Evolutionary conservation across 2,113 vertebrate genomes (phyloP).

Genomic region (Castor canadensis): DNA sequence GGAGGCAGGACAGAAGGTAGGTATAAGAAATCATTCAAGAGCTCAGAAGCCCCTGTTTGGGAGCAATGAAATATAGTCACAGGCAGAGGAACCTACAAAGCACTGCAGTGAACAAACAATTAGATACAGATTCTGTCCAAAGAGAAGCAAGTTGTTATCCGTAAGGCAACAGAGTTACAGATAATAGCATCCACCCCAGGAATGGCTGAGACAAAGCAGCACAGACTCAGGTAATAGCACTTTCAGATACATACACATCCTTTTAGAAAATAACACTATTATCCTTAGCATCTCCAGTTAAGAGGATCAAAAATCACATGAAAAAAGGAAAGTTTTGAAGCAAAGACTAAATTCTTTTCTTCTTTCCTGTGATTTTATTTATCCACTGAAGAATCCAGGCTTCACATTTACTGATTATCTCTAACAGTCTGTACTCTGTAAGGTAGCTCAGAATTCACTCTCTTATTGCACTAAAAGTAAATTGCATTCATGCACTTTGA

Average conservation of each 20-base stretch:
- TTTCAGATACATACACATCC: not conserved
- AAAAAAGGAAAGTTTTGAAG: not conserved
- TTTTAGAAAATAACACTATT: conserved; percentile 31
- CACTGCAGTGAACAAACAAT: conserved; percentile 22
- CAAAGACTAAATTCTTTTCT: not conserved
- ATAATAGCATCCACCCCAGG: conserved; percentile 19
- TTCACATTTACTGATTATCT: not conserved
- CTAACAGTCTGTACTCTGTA: not conserved
- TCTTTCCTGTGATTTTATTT: not conserved
- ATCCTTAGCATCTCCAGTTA: not conserved
- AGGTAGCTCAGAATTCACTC: not conserved
- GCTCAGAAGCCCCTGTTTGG: not conserved
- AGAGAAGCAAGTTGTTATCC: conserved; percentile 32
- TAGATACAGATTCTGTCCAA: conserved; percentile 46
- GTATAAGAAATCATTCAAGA: conserved; percentile 38
- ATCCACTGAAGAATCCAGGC: not conserved
- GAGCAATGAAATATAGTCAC: not conserved
- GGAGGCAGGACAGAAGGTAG: not conserved
- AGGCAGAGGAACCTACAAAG: not conserved
- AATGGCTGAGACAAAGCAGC: not conserved
- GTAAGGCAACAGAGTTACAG: not conserved
- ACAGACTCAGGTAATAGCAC: not conserved
- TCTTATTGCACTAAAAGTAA: not conserved
- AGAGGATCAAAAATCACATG: not conserved
- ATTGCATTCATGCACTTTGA: not conserved